Base-by-base conservation (phyloP, 2,797 vertebrate species). In the Thunnus albacares region DNA sequence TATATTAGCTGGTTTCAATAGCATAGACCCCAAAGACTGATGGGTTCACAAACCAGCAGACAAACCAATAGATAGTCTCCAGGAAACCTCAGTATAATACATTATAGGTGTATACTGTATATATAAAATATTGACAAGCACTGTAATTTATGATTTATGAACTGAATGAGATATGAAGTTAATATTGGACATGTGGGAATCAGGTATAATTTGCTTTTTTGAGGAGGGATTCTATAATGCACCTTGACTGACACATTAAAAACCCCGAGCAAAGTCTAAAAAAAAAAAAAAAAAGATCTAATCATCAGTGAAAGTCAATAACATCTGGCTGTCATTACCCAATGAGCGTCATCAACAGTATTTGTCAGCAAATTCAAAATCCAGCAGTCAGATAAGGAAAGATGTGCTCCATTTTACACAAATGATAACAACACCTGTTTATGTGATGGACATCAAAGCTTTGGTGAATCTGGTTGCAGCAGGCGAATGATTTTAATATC, bases 161-260 rank as follows among this genome's bases (percentile, higher is more conserved):
- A 55, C 41, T 45, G 3, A 74, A 79, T 35, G 13, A 72, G 4
- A 55, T 73, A 59, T 28, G 58, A n/a, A 63, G 30, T 53, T 60
- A 1, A 26, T 38, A 5, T 63, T 61, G 1, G 35, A 53, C n/a
- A 22, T 52, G 26, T 58, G 55, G 24, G 15, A 51, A 12, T 56
- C 38, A 53, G 55, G 13, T 24, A 33, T 49, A 49, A 56, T 26
- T n/a, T 41, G 1, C 38, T 18, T 30, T 35, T 33, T 24, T 26
- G 3, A 35, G 18, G 14, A 22, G 6, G 3, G 3, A 60, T 62
- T 61, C 12, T 49, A 14, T 26, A n/a, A 62, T n/a, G 49, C 8
- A 51, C 33, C 22, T 61, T 71, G 35, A 62, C 35, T 55, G 51
- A n/a, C 41, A n/a, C 2, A 2, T 38, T 15, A 14, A 12, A 62